phyloP scores from a whole-genome alignment of 1,140 invertebrate species.

The Ridgeia piscesae region DNA sequence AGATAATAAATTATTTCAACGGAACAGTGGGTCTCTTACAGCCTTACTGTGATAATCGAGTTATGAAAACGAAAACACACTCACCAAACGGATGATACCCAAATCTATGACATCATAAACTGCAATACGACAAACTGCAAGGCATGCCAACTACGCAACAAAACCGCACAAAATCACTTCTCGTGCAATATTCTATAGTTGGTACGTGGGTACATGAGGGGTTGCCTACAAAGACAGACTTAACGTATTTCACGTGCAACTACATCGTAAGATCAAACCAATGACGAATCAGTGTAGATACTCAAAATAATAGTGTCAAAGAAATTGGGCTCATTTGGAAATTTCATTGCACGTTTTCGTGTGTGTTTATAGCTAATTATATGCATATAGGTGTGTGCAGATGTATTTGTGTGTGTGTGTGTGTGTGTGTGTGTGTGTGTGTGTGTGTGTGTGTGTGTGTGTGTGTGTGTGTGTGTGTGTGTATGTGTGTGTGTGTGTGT shows the following conservation, averaged over 20 bases:
- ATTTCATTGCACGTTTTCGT: too few relatives aligned
- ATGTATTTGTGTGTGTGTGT: neutral
- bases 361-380: too few relatives aligned
- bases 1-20: neutral
- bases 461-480: conserved; percentile 23
- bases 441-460: conserved; percentile 24
- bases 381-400: neutral
- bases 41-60: too few relatives aligned
- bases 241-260: neutral
- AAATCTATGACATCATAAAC: neutral
- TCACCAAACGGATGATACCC: neutral
- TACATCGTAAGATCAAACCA: too few relatives aligned
- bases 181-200: neutral
- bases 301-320: too few relatives aligned
- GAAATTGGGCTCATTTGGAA: too few relatives aligned
- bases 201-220: neutral
- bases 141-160: neutral
- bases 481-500: conserved; percentile 20
- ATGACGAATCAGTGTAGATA: too few relatives aligned
- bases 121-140: neutral
- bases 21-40: neutral
- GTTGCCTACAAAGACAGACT: neutral
- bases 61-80: neutral
- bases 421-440: neutral
- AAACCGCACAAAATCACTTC: neutral